Evolutionary conservation across 1,140 invertebrate genomes (phyloP).

Genomic region (Zaprionus taronus): DNA sequence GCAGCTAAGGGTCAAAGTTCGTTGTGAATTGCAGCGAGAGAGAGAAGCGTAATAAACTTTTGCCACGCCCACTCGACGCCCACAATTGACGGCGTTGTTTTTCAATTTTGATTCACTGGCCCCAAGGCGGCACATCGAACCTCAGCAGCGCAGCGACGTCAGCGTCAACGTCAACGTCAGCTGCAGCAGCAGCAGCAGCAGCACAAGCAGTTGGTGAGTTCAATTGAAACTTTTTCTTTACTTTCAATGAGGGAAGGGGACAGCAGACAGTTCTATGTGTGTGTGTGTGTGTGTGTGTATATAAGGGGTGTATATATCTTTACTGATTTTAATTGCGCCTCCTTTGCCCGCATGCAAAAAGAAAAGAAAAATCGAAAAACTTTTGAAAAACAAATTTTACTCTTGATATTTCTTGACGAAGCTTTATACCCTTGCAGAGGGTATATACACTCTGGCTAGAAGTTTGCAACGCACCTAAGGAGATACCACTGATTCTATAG

Average conservation of each 20-base stretch:
- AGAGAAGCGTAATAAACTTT: slow-evolving; percentile 23
- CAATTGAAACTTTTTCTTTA: slow-evolving; percentile 14
- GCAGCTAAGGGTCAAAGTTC: slow-evolving; percentile 47
- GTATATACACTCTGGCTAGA: no score
- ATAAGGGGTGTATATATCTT: background rate
- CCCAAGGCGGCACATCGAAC: slow-evolving; percentile 6
- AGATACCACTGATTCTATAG: no score
- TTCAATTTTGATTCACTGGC: slow-evolving; percentile 28
- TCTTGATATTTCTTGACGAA: background rate
- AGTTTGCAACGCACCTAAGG: no score
- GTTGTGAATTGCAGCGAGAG: slow-evolving; percentile 23
- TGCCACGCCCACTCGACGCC: background rate
- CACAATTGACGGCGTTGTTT: slow-evolving; percentile 3
- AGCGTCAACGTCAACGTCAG: slow-evolving; percentile 11
- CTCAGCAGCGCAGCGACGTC: slow-evolving; percentile 15
- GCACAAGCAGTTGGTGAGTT: slow-evolving; percentile 37
- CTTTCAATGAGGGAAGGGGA: background rate
- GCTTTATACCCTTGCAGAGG: background rate
- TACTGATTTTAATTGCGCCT: background rate
- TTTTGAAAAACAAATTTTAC: background rate
- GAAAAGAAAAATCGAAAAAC: background rate
- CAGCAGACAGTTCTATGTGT: background rate
- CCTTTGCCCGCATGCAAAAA: background rate
- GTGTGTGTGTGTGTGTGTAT: background rate
- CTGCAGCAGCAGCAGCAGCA: slow-evolving; percentile 12